Conservation (phyloP, 1,140 invertebrate genomes). For the Tetramorium simillimum region DNA sequence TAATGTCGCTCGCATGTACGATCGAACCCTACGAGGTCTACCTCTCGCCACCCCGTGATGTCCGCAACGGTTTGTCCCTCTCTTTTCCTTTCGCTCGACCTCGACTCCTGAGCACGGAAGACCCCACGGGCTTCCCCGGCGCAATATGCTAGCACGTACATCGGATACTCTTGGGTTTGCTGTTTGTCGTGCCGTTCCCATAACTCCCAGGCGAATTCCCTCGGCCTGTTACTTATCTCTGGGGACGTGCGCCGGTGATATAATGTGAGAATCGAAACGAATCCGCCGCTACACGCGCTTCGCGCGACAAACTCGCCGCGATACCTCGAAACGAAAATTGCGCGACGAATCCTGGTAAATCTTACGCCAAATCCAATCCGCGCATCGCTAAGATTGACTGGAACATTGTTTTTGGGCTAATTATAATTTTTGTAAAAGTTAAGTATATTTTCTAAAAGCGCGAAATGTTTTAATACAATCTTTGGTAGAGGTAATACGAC, state of each 20-base stretch:
- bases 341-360: not conserved
- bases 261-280: slow-evolving; percentile 83
- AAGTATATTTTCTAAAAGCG: not conserved
- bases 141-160: slow-evolving; percentile 82
- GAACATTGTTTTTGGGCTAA: not conserved
- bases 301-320: slow-evolving; percentile 11
- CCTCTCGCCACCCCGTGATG: not conserved
- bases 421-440: not conserved
- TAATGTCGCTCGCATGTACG: slow-evolving; percentile 74
- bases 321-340: not conserved
- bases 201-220: slow-evolving; percentile 77
- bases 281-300: slow-evolving; percentile 50
- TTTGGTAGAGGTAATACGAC: not conserved
- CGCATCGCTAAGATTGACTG: not conserved
- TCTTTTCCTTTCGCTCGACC: slow-evolving; percentile 41
- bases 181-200: slow-evolving; percentile 80
- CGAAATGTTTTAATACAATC: not conserved
- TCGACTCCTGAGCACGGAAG: slow-evolving; percentile 79
- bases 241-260: slow-evolving; percentile 76
- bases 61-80: slow-evolving; percentile 9
- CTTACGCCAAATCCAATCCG: not conserved
- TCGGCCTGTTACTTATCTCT: slow-evolving; percentile 73
- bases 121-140: slow-evolving; percentile 76
- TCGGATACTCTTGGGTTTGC: slow-evolving; percentile 79
- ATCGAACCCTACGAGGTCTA: slow-evolving; percentile 54